Base-by-base conservation (phyloP, 2,888 invertebrate genomes). In the Melieria picta region DNA sequence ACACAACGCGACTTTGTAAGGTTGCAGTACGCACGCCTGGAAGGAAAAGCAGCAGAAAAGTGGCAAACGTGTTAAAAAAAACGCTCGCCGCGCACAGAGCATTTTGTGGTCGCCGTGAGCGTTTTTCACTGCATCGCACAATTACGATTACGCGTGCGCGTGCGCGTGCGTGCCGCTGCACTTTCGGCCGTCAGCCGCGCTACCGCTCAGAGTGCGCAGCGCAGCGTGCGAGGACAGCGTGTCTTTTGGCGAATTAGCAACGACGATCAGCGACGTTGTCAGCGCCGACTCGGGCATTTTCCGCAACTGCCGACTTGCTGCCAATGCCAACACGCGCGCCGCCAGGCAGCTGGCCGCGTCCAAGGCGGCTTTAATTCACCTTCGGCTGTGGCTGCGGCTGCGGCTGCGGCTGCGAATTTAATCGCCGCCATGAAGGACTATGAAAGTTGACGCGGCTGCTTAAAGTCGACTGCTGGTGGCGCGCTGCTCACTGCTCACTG, bases 161-260 rank as follows among this genome's bases (percentile, higher is more conserved):
- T 52, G 52, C 13, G 30, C 52, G 30, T 55, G 47, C 57, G 46
- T 65, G 65, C 65, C 42, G n/a, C 16, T 46, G 45, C 13, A 65
- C 10, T 7, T n/a, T 11, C 52, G 11, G 6, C 50, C 11, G 11
- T 4, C 13, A 52, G 52, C 52, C 13, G 52, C 30, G 30, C 30
- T 30, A 30, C 30, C 30, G 30, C 30, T 30, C 30, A 30, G 30
- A 3, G 30, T 30, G 30, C 30, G 30, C 30, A 16, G 16, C 16
- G 16, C 16, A 61, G 61, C 61, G 68, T 55, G 68, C 60, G 61
- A 68, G 68, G 68, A 68, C 68, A 68, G 68, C 68, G 68, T 68
- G 68, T 68, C 68, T 68, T 68, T 68, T 68, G 7, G 61, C 62
- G 48, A 47, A 66, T 66, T 66, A 66, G 57, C 43, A 47, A 58